phyloP scores from a whole-genome alignment of 1,140 invertebrate genomes.

The Brachionus angularis region DNA sequence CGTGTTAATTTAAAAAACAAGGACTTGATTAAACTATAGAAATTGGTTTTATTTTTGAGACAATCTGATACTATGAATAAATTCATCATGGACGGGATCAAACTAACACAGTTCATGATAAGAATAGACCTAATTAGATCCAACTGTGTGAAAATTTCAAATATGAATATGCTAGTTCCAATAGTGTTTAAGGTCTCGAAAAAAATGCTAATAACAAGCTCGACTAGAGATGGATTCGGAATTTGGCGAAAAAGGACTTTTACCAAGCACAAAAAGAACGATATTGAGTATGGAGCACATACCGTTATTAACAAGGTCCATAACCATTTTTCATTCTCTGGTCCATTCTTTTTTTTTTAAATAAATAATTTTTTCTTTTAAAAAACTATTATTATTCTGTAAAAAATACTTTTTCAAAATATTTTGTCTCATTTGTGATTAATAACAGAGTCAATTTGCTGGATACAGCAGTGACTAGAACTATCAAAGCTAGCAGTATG shows the following conservation, averaged over 20 bases:
- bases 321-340: conserved; percentile 3
- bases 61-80: not conserved
- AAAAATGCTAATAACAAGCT: conserved; percentile 19
- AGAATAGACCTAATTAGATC: conserved; percentile 21
- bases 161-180: conserved; percentile 24
- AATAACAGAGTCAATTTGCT: conserved; percentile 6
- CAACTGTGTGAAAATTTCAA: conserved; percentile 11
- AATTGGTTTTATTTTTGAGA: not conserved
- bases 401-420: conserved; percentile 16
- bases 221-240: not conserved
- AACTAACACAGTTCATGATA: not conserved
- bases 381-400: not conserved
- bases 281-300: not conserved
- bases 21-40: not conserved
- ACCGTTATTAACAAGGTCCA: conserved; percentile 7
- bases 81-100: not conserved
- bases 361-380: not conserved
- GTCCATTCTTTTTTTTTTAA: not conserved
- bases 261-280: not conserved
- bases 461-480: not conserved
- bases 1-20: conserved; percentile 26
- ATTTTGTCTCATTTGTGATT: conserved; percentile 16
- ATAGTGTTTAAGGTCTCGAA: conserved; percentile 24
- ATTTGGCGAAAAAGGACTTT: conserved; percentile 19
- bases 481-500: not conserved